Base-by-base conservation (phyloP, 2,888 invertebrate species). In the Xanthorhoe designata region DNA sequence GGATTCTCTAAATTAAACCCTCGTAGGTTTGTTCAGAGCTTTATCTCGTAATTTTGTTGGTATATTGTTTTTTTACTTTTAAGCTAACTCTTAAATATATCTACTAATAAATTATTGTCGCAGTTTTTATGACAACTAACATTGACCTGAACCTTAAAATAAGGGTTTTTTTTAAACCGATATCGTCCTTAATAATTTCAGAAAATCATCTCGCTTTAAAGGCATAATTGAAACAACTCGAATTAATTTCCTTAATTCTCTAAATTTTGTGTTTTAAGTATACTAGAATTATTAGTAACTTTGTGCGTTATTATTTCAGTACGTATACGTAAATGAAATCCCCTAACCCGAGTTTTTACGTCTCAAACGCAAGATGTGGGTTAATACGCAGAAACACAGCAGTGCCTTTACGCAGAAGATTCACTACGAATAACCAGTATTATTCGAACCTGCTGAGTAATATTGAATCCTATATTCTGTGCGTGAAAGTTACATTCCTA, bases 1-100 rank as follows among this genome's bases (percentile, higher is more conserved):
- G 66, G 69, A 73, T 76, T 78, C 73, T 75, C 72, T 66, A 80
- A 77, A 71, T 76, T 72, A 75, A 75, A 71, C 69, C 72, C 67
- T 72, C 71, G 73, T 73, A 61, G 52, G 72, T 70, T 53, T 50
- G 59, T 64, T 66, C 67, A 67, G 59, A 60, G 66, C 70, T 68
- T 52, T 52, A 66, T 70, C 75, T 68, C 71, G 70, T 66, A 71
- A 64, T 49, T 32, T 47, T 32, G 8, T 54, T 57, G 32, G 47
- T 15, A 51, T 64, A 70, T 64, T 68, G 61, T 67, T 67, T 63
- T 59, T 24, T 51, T 65, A 55, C 6, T 17, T 0, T 4, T 19
- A 38, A 18, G 18, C n/a, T 29, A 6, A 47, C 3, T 13, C 38
- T 13, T n/a, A 42, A 7, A 7, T 6, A 32, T 7, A 32, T 9